Conservation (phyloP, 2,888 invertebrate genomes). For the Tetheella fluctuosa region DNA sequence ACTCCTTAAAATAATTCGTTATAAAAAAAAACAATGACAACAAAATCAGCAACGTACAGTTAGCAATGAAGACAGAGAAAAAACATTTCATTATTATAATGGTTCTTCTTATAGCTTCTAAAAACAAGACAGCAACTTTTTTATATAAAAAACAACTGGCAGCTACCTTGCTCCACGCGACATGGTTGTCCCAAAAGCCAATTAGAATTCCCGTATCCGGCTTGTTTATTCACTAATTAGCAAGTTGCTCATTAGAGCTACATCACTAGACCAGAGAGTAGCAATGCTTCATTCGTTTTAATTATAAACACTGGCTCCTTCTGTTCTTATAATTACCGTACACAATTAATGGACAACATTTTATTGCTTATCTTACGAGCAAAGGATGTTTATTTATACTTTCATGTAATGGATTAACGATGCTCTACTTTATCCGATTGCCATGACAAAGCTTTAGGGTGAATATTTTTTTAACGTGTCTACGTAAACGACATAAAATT, state of each 20-base stretch:
- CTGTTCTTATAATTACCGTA: constrained; percentile 73
- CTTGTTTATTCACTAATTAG: constrained; percentile 83
- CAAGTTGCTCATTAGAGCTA: constrained; percentile 79
- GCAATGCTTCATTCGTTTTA: constrained; percentile 80
- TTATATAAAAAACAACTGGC: constrained; percentile 36
- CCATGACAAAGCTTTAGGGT: constrained; percentile 1
- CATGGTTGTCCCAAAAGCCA: constrained; percentile 77
- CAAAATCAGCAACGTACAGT: neutral
- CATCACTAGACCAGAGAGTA: constrained; percentile 70
- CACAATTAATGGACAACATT: constrained; percentile 72
- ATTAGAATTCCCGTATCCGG: constrained; percentile 79
- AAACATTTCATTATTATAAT: neutral
- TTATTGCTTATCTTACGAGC: constrained; percentile 67
- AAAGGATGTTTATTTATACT: constrained; percentile 51
- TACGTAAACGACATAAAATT: neutral
- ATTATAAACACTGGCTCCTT: constrained; percentile 76
- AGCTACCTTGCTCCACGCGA: constrained; percentile 32
- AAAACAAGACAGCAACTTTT: constrained; percentile 24
- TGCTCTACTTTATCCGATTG: constrained; percentile 29
- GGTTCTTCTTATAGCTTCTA: constrained; percentile 4
- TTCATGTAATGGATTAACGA: constrained; percentile 48
- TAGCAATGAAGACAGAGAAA: neutral
- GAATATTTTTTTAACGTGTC: neutral
- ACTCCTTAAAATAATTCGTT: too few species aligned
- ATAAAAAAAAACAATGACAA: neutral